Percentiles rank a stretch among this genome's conserved stretches.
phyloP scores from a whole-genome alignment of 2,797 vertebrate species.

The Alcedo atthis region DNA sequence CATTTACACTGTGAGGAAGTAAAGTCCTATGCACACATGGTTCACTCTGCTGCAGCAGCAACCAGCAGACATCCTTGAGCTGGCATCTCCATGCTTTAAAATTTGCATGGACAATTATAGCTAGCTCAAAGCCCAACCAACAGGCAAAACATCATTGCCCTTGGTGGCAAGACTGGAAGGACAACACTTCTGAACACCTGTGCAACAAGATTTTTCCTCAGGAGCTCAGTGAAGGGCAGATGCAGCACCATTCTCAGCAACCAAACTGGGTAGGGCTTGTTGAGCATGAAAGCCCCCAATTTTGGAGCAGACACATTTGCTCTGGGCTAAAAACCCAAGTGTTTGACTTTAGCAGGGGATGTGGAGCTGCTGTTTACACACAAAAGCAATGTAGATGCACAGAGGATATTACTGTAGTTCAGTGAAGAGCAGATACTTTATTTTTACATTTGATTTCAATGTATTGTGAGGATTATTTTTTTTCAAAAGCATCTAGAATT shows the following conservation, averaged over 20 bases:
- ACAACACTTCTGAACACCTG: neutral
- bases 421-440: neutral
- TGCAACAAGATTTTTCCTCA: neutral
- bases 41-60: neutral
- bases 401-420: neutral
- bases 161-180: neutral
- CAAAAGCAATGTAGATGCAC: neutral
- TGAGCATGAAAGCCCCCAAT: neutral
- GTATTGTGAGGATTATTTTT: neutral
- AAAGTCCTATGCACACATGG: neutral
- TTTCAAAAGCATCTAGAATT: neutral
- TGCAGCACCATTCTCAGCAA: neutral
- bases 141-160: neutral
- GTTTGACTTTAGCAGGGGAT: neutral
- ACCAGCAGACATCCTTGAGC: neutral
- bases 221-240: neutral
- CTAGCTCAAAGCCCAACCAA: neutral
- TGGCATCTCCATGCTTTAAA: neutral
- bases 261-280: neutral
- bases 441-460: conserved; percentile 1
- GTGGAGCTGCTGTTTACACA: neutral
- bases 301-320: neutral
- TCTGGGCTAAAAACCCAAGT: neutral
- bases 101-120: neutral
- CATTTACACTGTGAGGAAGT: neutral